These are phyloP conservation scores for Spilogale gracilis DNA, from an alignment of 2,113 vertebrate genomes.

Conservation along the genomic window DNA sequence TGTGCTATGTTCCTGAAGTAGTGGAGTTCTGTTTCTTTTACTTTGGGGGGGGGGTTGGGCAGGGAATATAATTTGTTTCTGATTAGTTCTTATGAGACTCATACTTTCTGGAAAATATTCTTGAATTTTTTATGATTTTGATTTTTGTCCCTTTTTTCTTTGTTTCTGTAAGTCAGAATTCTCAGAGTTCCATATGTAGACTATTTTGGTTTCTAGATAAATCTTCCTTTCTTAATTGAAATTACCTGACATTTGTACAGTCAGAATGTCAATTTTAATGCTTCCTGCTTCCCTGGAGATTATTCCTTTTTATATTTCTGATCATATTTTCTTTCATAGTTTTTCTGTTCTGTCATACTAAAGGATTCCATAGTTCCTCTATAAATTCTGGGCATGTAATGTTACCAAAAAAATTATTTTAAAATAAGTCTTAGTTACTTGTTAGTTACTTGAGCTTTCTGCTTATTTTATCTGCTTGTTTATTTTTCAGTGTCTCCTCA, in stretches of 20 bases:
- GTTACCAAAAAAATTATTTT: neutral
- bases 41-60: too few species aligned
- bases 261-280: constrained; percentile 16
- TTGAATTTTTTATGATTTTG: neutral
- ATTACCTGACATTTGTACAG: neutral
- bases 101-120: neutral
- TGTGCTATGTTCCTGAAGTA: neutral
- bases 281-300: neutral
- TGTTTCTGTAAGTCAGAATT: neutral
- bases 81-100: neutral
- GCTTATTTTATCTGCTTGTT: constrained; percentile 19
- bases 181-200: neutral
- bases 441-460: neutral
- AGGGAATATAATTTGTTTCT: constrained; percentile 25
- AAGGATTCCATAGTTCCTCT: neutral
- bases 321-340: neutral
- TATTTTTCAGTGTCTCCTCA: neutral
- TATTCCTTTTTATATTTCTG: neutral
- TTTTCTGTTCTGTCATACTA: neutral
- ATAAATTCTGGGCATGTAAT: neutral
- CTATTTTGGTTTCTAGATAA: constrained; percentile 5
- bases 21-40: neutral
- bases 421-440: neutral
- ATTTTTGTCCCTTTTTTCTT: neutral
- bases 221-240: constrained; percentile 29